Conservation (phyloP, 2,797 vertebrate genomes). For the Brachyalestes nurse region DNA sequence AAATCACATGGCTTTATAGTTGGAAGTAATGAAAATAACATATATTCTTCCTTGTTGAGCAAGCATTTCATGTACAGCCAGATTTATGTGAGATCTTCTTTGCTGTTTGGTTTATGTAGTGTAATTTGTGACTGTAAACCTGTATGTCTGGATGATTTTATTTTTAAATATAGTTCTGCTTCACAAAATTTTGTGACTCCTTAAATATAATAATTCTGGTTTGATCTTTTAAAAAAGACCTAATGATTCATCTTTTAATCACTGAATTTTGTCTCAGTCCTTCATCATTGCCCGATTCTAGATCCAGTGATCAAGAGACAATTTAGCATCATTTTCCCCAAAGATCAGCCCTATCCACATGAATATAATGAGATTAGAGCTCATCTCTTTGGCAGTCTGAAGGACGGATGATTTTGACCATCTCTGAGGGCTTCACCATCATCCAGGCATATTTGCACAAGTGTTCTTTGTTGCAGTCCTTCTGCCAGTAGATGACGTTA, state of each 20-base stretch:
- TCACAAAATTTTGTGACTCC: constrained; percentile 16
- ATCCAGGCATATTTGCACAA: constrained; percentile 87
- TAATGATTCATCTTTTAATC: background rate
- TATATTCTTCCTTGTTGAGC: background rate
- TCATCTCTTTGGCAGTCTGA: constrained; percentile 76
- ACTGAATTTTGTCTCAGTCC: background rate
- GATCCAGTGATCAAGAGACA: background rate
- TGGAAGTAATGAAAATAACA: background rate
- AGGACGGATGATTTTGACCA: constrained; percentile 65
- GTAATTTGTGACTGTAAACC: constrained; percentile 22
- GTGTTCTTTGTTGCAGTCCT: constrained; percentile 83
- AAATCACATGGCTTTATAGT: background rate
- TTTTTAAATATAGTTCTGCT: constrained; percentile 31
- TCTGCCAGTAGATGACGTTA: constrained; percentile 88
- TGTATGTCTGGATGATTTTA: constrained; percentile 24
- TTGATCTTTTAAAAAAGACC: background rate
- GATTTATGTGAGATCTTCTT: constrained; percentile 4
- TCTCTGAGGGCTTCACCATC: constrained; percentile 82
- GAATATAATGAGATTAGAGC: constrained; percentile 64
- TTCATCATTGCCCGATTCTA: background rate
- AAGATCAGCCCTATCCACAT: background rate
- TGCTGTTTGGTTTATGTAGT: constrained; percentile 25
- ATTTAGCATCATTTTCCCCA: background rate
- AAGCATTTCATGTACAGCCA: constrained; percentile 17
- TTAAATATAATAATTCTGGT: background rate